Conservation (phyloP, 2,113 vertebrate genomes). For the Vulpes ferrilata region DNA sequence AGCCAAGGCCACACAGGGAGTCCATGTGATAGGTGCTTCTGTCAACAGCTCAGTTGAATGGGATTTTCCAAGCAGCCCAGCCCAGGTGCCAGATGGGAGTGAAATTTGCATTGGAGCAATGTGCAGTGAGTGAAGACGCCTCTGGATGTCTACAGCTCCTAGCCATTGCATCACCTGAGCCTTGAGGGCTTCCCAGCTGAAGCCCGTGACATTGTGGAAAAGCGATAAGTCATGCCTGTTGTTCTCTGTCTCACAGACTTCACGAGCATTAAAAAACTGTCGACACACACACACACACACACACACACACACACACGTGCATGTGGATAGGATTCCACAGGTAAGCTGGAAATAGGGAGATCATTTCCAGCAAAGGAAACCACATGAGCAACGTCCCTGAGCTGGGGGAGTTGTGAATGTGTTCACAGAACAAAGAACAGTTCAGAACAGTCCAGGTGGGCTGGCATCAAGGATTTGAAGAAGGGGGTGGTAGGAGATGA, state of each 20-base stretch:
- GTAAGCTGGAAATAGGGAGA: neutral
- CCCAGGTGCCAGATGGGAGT: constrained; percentile 21
- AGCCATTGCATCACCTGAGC: neutral
- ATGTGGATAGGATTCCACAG: neutral
- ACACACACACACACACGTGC: neutral
- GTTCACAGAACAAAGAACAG: neutral
- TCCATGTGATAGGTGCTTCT: neutral
- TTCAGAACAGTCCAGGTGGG: neutral
- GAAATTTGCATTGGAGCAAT: neutral
- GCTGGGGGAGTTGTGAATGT: neutral
- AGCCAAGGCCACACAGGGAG: neutral
- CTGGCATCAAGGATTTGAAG: neutral
- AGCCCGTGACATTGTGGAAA: neutral
- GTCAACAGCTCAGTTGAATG: neutral
- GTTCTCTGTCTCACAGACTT: neutral
- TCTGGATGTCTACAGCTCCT: neutral
- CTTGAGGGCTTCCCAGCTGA: neutral
- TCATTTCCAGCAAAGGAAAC: neutral
- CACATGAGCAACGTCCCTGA: neutral
- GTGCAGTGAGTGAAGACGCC: constrained; percentile 17
- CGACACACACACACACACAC: neutral
- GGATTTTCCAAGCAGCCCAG: neutral
- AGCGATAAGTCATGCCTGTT: neutral
- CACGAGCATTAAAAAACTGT: neutral
- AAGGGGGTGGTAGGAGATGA: neutral